Conservation (phyloP, 1,140 invertebrate species). For the Brachionus plicatilis region DNA sequence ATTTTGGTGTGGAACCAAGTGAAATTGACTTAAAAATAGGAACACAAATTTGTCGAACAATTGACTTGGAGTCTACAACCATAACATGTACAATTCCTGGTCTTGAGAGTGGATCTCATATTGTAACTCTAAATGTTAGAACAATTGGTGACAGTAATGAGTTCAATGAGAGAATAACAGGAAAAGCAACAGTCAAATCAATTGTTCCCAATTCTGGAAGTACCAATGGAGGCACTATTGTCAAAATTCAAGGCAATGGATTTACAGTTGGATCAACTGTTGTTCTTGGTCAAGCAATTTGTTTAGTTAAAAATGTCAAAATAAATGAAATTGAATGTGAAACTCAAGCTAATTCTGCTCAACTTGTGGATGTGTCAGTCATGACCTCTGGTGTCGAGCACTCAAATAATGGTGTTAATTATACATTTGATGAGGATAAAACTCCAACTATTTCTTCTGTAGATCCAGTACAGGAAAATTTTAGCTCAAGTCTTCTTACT, state of each 20-base stretch:
- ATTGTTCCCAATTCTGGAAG: slow-evolving; percentile 1
- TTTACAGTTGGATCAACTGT: slow-evolving; percentile 41
- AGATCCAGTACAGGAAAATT: neutral
- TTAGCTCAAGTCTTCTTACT: neutral
- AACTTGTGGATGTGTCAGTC: neutral
- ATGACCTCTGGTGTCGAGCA: neutral
- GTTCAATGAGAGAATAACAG: neutral
- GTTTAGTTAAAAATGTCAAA: slow-evolving; percentile 41
- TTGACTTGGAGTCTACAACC: neutral
- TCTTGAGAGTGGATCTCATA: neutral
- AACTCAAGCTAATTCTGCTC: neutral
- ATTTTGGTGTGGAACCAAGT: neutral
- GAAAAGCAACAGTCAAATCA: neutral
- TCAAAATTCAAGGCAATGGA: slow-evolving; percentile 48
- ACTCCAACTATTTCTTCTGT: neutral
- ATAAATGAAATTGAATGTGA: neutral
- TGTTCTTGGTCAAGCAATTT: slow-evolving; percentile 17
- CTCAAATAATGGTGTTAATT: neutral
- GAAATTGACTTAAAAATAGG: neutral
- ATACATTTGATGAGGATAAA: neutral
- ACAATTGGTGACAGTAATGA: neutral
- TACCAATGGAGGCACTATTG: slow-evolving; percentile 46
- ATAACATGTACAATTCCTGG: neutral
- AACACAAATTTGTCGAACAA: neutral
- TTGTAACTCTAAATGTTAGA: neutral